Conservation (phyloP, 2,888 invertebrate genomes). For the Acanthosepion lycidas region DNA sequence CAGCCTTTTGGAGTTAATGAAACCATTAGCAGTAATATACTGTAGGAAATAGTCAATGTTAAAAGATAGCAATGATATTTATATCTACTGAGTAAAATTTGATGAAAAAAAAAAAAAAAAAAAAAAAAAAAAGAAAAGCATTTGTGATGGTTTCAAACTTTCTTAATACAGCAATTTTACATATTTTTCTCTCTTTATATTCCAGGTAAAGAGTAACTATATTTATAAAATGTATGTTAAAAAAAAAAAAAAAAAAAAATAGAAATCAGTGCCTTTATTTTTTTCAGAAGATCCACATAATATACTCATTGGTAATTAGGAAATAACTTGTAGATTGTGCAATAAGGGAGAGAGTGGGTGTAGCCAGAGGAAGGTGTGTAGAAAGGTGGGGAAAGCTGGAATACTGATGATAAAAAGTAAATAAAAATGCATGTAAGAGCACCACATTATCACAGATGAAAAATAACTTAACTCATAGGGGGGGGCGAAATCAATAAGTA, state of each 20-base stretch:
- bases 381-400: not conserved
- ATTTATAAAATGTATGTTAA: not conserved
- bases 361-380: not conserved
- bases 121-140: no score
- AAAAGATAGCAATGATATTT: not conserved
- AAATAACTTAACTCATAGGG: constrained; percentile 33
- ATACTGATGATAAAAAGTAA: not conserved
- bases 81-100: not conserved
- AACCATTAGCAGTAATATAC: not conserved
- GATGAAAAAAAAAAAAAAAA: not conserved
- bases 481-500: not conserved
- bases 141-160: not conserved
- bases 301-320: not conserved
- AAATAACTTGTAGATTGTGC: not conserved
- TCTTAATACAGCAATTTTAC: not conserved
- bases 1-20: not conserved
- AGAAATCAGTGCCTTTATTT: not conserved
- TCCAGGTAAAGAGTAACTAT: not conserved
- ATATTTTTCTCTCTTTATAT: not conserved
- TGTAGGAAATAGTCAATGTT: not conserved
- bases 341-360: not conserved
- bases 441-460: constrained; percentile 44
- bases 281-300: not conserved
- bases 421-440: constrained; percentile 25
- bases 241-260: not conserved